phyloP scores from a whole-genome alignment of 2,797 vertebrate genomes.

The Spizella passerina region DNA sequence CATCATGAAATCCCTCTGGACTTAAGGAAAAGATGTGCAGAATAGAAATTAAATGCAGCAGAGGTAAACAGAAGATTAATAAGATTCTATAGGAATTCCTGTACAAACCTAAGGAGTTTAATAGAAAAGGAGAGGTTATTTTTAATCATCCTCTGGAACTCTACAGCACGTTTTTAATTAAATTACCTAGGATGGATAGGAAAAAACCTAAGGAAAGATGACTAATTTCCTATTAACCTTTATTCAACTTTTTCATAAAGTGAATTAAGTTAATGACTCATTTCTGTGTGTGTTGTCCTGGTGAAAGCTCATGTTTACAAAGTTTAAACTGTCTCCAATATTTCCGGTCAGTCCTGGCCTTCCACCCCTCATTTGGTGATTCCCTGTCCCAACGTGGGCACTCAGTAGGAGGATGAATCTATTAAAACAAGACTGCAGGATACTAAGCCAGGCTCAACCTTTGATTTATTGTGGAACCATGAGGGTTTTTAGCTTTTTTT shows the following conservation, averaged over 20 bases:
- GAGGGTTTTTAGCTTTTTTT: fast-evolving
- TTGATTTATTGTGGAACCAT: neutral
- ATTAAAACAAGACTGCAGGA: neutral
- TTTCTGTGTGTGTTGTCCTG: constrained; percentile 15
- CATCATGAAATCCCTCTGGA: neutral
- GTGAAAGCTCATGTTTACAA: constrained; percentile 16
- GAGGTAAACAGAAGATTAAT: constrained; percentile 53
- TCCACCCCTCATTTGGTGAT: neutral
- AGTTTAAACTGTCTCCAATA: constrained; percentile 10
- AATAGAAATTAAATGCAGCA: constrained; percentile 16
- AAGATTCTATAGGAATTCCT: constrained; percentile 48
- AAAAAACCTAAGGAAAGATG: constrained; percentile 35
- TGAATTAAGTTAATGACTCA: constrained; percentile 47
- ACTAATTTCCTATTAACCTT: constrained; percentile 67
- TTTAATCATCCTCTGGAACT: constrained; percentile 53
- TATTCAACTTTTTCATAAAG: constrained; percentile 47
- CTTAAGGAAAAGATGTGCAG: neutral
- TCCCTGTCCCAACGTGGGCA: fast-evolving
- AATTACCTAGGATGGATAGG: constrained; percentile 29
- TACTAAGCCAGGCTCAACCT: neutral
- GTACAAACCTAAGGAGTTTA: constrained; percentile 28
- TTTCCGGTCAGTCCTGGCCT: neutral
- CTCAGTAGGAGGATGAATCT: neutral
- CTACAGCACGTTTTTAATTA: constrained; percentile 54
- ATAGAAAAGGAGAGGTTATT: constrained; percentile 45